Percentiles rank a stretch among this genome's conserved stretches.
phyloP scores from a whole-genome alignment of 2,888 invertebrate genomes.

The Tanypteryx hageni region DNA sequence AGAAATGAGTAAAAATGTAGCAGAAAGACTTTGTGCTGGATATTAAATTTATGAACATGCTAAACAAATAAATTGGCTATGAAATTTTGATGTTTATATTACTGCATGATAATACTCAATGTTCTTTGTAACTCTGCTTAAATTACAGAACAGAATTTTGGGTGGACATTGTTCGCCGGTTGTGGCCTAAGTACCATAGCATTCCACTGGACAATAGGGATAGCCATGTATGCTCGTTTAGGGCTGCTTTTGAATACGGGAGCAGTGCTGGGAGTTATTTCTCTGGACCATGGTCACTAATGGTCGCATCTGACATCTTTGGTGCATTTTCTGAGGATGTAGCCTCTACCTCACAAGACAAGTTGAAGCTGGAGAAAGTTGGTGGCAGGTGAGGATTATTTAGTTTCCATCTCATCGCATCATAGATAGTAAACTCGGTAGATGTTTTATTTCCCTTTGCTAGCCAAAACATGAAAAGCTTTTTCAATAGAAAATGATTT shows the following conservation, averaged over 20 bases:
- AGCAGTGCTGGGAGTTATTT: constrained; percentile 93
- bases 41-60: too few species aligned
- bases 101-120: too few species aligned
- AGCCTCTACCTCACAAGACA: constrained; percentile 64
- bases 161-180: constrained; percentile 85
- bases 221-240: constrained; percentile 90
- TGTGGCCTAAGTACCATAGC: constrained; percentile 90
- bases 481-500: too few species aligned
- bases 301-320: constrained; percentile 94
- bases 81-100: too few species aligned
- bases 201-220: constrained; percentile 87
- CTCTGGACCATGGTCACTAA: constrained; percentile 88
- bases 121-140: too few species aligned
- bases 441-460: too few species aligned
- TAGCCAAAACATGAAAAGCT: too few species aligned
- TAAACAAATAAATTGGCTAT: too few species aligned
- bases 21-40: too few species aligned
- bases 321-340: constrained; percentile 83
- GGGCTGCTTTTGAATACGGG: constrained; percentile 86
- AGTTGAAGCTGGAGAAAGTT: constrained; percentile 70
- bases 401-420: constrained; percentile 9
- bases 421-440: not conserved
- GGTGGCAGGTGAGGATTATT: constrained; percentile 70
- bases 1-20: too few species aligned
- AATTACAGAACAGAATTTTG: constrained; percentile 83